Conservation (phyloP, 1,140 invertebrate species). For the Zaprionus ornatus region DNA sequence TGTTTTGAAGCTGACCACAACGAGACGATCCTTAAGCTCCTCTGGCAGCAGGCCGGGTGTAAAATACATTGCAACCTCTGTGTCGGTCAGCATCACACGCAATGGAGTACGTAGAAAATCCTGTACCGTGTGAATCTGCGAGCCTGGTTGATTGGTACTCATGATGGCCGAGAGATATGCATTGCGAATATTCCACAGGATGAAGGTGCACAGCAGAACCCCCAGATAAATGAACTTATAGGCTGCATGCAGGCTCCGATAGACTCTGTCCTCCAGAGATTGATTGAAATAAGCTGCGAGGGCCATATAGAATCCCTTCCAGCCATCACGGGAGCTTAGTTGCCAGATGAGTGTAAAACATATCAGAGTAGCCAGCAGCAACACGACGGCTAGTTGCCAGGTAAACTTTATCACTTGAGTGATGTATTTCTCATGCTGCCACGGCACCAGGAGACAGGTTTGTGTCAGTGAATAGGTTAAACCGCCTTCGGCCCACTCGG, state of each 20-base stretch:
- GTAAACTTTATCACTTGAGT: background rate
- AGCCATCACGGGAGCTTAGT: constrained; percentile 1
- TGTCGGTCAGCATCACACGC: constrained; percentile 47
- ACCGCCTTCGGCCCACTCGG: constrained; percentile 3
- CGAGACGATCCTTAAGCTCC: constrained; percentile 25
- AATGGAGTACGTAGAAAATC: constrained; percentile 52
- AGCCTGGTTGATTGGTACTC: constrained; percentile 23
- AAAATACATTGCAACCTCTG: constrained; percentile 57
- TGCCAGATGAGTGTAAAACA: constrained; percentile 37
- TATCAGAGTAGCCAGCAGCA: constrained; percentile 18
- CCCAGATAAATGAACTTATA: constrained; percentile 54
- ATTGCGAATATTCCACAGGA: constrained; percentile 41
- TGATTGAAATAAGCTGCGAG: constrained; percentile 27
- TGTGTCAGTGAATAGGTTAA: background rate
- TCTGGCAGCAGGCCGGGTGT: constrained; percentile 17
- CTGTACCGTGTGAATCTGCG: constrained; percentile 36
- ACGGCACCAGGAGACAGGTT: constrained; percentile 55
- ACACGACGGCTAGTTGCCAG: background rate
- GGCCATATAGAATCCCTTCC: constrained; percentile 23
- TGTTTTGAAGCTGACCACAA: constrained; percentile 48
- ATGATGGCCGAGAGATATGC: constrained; percentile 37
- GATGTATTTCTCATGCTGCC: constrained; percentile 1
- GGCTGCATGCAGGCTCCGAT: constrained; percentile 1
- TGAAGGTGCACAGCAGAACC: constrained; percentile 25
- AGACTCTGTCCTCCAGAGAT: constrained; percentile 18